Base-by-base conservation (phyloP, 2,113 vertebrate species). In the Sebastes fasciatus region DNA sequence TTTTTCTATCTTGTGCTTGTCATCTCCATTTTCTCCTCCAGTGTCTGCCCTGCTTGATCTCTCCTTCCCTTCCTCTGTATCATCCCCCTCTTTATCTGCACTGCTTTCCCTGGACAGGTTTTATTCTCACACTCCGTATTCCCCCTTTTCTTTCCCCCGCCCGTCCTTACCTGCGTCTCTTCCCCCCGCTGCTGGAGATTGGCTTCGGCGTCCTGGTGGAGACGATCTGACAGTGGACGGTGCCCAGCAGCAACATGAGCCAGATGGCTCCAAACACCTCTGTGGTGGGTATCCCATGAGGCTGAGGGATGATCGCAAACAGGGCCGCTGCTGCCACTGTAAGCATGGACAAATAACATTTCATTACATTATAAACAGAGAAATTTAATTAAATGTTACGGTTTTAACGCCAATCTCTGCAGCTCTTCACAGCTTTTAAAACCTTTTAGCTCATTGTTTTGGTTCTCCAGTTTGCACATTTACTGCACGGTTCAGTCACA, bases 211-310 rank as follows among this genome's bases (percentile, higher is more conserved):
- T 99, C 82, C 98, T 93, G 52, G 98, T 99, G 88, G 98, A 99
- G 82, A 99, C 98, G 82, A 99, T 99, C 96, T 99, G 98, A 93
- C 98, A 99, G 91, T 99, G 98, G 75, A 99, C 98, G 43, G 98
- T 99, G 82, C 98, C 98, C 86, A 99, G 95, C 52, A 99, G 96
- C 94, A 99, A 85, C 98, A 99, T 99, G 42, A 99, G 96, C 97
- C 97, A 99, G 94, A 97, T 40, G 10, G 97, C 97, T 66, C 97
- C 97, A 52, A 97, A 96, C 85, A 99, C 97, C 94, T 99, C 98
- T 0, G 97, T 99, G 88, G 96, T 93, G 46, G 98, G 98, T 91
- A 99, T 96, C 88, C 93, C 96, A 93, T 97, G 98, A 79, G 96
- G 93, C 88, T 95, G 95, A 66, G 96, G 94, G 90, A 96, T 88